These are phyloP conservation scores for Nomada flava DNA, from an alignment of 2,888 invertebrate genomes.

Conservation along the genomic window DNA sequence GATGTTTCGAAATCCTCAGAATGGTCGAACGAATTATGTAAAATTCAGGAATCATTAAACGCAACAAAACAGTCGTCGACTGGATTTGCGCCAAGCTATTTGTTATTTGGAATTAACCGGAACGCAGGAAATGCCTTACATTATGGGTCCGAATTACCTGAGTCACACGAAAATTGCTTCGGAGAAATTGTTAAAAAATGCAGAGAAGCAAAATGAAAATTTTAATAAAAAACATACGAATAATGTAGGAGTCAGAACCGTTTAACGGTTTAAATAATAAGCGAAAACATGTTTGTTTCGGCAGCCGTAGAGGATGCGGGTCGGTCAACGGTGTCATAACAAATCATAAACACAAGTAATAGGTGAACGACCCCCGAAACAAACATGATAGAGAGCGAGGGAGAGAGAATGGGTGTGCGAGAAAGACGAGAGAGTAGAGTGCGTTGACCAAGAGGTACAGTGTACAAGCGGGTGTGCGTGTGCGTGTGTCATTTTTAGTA, in stretches of 20 bases:
- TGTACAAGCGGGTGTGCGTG: no score
- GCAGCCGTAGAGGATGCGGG: no score
- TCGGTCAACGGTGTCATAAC: no score
- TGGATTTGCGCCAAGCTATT: neutral
- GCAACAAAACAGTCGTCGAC: neutral
- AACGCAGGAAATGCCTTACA: neutral
- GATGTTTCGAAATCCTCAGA: neutral
- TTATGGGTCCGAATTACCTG: neutral
- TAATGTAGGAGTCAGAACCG: neutral
- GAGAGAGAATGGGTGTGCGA: no score
- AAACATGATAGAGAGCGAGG: no score
- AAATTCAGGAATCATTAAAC: conserved; percentile 1
- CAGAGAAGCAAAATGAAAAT: neutral
- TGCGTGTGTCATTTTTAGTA: no score
- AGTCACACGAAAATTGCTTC: neutral
- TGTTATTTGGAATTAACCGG: neutral
- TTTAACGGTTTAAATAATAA: no score
- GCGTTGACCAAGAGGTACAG: no score
- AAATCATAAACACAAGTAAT: no score
- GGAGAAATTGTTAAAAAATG: neutral
- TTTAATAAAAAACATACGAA: neutral
- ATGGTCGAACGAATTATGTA: conserved; percentile 13
- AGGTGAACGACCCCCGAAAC: no score
- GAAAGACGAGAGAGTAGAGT: no score
- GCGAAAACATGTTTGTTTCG: no score